Evolutionary conservation across 2,113 vertebrate species (phyloP), one percentile per base, ranked within the genome.

Genomic region (Corythaeola cristata): DNA sequence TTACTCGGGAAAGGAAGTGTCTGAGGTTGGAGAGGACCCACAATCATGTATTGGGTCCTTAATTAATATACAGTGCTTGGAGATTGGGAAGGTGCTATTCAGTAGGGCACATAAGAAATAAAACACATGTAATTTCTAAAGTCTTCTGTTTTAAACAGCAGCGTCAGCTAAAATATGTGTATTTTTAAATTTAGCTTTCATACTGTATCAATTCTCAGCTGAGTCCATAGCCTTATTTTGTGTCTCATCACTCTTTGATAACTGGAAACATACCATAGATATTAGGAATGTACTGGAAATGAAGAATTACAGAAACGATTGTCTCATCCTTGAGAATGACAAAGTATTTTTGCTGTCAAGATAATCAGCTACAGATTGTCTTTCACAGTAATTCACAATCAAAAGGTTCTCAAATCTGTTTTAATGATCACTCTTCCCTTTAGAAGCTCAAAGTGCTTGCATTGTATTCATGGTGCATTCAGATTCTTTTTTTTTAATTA

Each of bases 101-200:
- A 52, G 60, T 19, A 86, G 52, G 23, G 44, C 23, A 49, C 6
- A 15, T 47, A 86, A 60, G 41, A 91, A 95, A 72, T 49, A 73
- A 87, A 84, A 87, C 12, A 37, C 7, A 47, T 82, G 47, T 88
- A 8, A 32, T 71, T 84, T 85, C 39, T 50, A 66, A 81, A 83
- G 23, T 23, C 24, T 84, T 86, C 67, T 84, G 16, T 68, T 92
- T 68, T 56, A 72, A 87, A 71, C 44, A 85, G 58, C 39, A 75
- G 9, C n/a, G 39, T 64, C 77, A 95, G 80, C 64, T 87, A 56
- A 78, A 92, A 78, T 78, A 20, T 50, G 37, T 69, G 5, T 74
- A 14, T 74, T 95, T 95, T 96, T 72, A 59, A 91, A 87, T 94
- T 59, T 78, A 87, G n/a, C 73, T 94, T 91, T 94, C 53, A n/a